Percentiles rank a stretch among this genome's conserved stretches.
These are phyloP conservation scores for Aricia artaxerxes DNA, from an alignment of 2,888 invertebrate species.

Conservation along the genomic window DNA sequence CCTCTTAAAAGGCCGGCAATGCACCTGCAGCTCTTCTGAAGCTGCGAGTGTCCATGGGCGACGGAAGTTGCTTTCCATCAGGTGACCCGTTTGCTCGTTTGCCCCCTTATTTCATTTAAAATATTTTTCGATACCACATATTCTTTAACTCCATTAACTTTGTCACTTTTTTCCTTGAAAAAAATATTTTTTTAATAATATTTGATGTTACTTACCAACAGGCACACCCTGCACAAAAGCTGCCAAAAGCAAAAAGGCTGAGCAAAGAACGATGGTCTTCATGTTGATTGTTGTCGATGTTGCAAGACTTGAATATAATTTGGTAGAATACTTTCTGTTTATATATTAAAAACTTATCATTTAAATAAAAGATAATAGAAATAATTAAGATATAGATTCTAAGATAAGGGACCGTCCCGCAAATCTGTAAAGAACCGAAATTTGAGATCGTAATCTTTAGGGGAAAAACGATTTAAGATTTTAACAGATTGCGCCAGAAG, in stretches of 20 bases:
- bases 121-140: too few species aligned
- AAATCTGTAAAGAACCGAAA: not conserved
- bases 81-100: too few species aligned
- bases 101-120: too few species aligned
- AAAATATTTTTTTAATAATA: too few species aligned
- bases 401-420: not conserved
- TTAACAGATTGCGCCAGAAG: too few species aligned
- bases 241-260: not conserved
- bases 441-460: not conserved
- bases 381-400: not conserved
- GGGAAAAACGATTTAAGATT: not conserved
- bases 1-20: too few species aligned
- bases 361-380: not conserved
- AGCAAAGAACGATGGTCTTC: not conserved
- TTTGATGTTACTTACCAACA: not conserved
- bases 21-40: too few species aligned
- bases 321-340: not conserved
- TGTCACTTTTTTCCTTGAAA: too few species aligned
- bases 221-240: not conserved
- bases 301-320: not conserved
- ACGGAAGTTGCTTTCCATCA: too few species aligned
- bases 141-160: too few species aligned
- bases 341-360: not conserved
- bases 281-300: not conserved
- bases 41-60: too few species aligned